These are phyloP conservation scores for Aethes cnicana DNA, from an alignment of 2,888 invertebrate genomes.

Conservation along the genomic window DNA sequence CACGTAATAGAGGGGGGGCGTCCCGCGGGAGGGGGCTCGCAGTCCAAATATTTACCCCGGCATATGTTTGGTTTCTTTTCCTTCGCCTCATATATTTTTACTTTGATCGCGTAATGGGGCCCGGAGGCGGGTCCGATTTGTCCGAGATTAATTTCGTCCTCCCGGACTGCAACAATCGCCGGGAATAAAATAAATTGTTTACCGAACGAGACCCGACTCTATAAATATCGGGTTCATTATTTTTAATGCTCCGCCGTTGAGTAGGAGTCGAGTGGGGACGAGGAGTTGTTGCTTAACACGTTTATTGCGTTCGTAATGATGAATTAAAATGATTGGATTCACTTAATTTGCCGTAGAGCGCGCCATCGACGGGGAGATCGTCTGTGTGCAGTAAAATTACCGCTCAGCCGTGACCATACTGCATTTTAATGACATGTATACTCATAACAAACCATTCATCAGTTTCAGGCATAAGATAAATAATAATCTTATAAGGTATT, in stretches of 20 bases:
- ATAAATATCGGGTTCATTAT: conserved; percentile 30
- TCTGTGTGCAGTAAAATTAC: conserved; percentile 45
- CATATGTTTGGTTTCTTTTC: conserved; percentile 81
- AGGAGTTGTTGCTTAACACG: conserved; percentile 31
- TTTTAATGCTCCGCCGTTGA: conserved; percentile 24
- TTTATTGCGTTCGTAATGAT: conserved; percentile 10
- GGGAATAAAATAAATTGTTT: conserved; percentile 49
- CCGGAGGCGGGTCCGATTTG: conserved; percentile 70
- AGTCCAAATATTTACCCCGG: conserved; percentile 76
- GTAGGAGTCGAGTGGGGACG: conserved; percentile 31
- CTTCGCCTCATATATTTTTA: conserved; percentile 81
- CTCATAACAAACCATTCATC: no score
- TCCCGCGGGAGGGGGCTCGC: conserved; percentile 47
- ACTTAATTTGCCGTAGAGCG: conserved; percentile 17
- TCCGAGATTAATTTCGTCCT: conserved; percentile 72
- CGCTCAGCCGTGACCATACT: conserved; percentile 35
- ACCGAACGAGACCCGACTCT: conserved; percentile 28
- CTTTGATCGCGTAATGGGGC: conserved; percentile 76
- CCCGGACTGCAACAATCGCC: conserved; percentile 47
- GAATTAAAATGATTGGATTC: conserved; percentile 10
- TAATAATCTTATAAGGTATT: no score
- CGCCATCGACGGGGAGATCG: conserved; percentile 39
- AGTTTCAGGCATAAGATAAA: no score
- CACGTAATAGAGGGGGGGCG: conserved; percentile 64
- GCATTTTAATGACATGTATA: no score